These are phyloP conservation scores for Aphelinus certus DNA, from an alignment of 1,140 invertebrate species.

Conservation along the genomic window DNA sequence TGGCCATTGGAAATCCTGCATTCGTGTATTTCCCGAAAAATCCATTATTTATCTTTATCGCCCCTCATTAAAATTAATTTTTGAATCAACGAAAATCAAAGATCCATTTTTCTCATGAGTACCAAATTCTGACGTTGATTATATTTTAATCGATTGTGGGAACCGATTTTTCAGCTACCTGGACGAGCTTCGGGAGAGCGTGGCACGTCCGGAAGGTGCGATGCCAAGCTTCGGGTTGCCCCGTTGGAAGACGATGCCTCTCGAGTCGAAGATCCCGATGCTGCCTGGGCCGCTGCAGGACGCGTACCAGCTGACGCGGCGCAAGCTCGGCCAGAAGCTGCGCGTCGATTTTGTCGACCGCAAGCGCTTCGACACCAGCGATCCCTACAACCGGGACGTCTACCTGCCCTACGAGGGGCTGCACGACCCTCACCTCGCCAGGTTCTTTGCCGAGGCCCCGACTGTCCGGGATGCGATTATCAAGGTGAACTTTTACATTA, in stretches of 20 bases:
- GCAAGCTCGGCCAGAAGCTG: constrained; percentile 55
- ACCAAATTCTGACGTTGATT: too few relatives aligned
- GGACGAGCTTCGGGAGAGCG: constrained; percentile 45
- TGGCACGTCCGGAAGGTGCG: constrained; percentile 53
- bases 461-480: neutral
- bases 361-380: constrained; percentile 51
- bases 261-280: constrained; percentile 59
- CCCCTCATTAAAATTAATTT: too few relatives aligned
- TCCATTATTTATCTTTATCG: too few relatives aligned
- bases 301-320: constrained; percentile 40
- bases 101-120: too few relatives aligned
- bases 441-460: constrained; percentile 49
- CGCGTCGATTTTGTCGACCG: constrained; percentile 31
- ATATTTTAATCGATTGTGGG: too few relatives aligned
- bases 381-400: constrained; percentile 54
- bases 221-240: constrained; percentile 55
- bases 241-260: constrained; percentile 55
- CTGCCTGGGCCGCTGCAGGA: constrained; percentile 19
- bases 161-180: constrained; percentile 27
- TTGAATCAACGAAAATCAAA: too few relatives aligned
- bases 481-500: neutral
- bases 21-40: too few relatives aligned
- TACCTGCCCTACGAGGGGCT: constrained; percentile 55
- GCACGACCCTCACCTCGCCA: constrained; percentile 57
- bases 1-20: too few relatives aligned